Percentiles rank a stretch among this genome's conserved stretches.
These are phyloP conservation scores for Fregetta grallaria DNA, from an alignment of 2,113 vertebrate species.

Conservation along the genomic window DNA sequence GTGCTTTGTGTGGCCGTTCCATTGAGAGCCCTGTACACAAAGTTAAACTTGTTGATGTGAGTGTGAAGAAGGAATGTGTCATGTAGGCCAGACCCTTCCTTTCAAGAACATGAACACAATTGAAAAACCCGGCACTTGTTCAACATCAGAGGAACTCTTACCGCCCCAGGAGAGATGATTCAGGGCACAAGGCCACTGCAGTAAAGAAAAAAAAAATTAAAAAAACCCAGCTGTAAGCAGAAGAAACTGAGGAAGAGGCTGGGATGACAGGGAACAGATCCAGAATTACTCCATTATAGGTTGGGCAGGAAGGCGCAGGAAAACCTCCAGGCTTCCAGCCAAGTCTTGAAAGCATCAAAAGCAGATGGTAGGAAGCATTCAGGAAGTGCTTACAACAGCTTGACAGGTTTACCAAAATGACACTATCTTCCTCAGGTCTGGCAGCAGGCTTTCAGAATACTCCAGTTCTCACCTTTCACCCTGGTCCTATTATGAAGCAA, in stretches of 20 bases:
- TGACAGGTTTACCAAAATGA: constrained; percentile 68
- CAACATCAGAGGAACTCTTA: constrained; percentile 74
- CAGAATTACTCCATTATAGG: constrained; percentile 72
- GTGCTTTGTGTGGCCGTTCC: constrained; percentile 2
- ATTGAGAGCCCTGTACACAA: constrained; percentile 39
- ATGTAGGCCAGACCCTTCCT: constrained; percentile 78
- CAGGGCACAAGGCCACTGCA: constrained; percentile 76
- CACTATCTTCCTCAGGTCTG: constrained; percentile 64
- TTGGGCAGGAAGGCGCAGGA: constrained; percentile 80
- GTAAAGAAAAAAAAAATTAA: constrained; percentile 59
- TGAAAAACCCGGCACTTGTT: constrained; percentile 66
- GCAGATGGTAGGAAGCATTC: constrained; percentile 82
- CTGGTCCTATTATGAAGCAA: background rate
- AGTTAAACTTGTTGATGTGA: constrained; percentile 78
- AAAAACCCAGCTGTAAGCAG: constrained; percentile 67
- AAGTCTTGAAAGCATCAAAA: constrained; percentile 80
- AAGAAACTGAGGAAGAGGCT: constrained; percentile 72
- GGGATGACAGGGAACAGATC: constrained; percentile 76
- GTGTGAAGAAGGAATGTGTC: constrained; percentile 85
- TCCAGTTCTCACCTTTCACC: constrained; percentile 55
- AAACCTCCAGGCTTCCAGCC: constrained; percentile 80
- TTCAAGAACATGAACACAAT: constrained; percentile 75
- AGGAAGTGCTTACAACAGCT: constrained; percentile 75
- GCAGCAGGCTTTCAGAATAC: constrained; percentile 61
- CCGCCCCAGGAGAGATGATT: constrained; percentile 73